A percentile compares a stretch with the other conserved stretches of the same genome.
phyloP scores from a whole-genome alignment of 1,140 invertebrate species.

The Stegodyphus mimosarum region DNA sequence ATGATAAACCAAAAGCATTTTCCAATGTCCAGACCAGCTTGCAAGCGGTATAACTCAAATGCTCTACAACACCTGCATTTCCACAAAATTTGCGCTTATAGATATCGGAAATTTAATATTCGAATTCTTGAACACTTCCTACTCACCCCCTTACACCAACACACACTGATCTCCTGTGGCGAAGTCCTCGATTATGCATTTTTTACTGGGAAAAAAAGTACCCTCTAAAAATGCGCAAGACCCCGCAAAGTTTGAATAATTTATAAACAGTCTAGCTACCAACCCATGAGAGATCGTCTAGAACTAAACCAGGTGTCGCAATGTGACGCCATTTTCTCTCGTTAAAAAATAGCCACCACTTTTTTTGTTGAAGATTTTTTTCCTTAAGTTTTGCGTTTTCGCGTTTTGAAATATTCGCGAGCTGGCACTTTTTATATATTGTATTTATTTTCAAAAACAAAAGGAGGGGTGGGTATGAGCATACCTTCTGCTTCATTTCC shows the following conservation, averaged over 20 bases:
- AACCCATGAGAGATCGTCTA: conserved; percentile 14
- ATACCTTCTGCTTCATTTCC: conserved; percentile 26
- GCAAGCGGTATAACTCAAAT: too few species aligned
- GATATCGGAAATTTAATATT: conserved; percentile 49
- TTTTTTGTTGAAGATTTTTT: not conserved
- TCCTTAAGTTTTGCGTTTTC: not conserved
- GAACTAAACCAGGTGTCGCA: conserved; percentile 18
- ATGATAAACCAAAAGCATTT: too few species aligned
- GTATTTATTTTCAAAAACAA: not conserved
- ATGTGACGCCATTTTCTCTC: conserved; percentile 38
- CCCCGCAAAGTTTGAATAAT: conserved; percentile 47
- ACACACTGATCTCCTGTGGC: not conserved
- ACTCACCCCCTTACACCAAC: not conserved
- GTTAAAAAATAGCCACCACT: conserved; percentile 33
- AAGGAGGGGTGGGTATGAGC: not conserved
- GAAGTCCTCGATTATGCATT: conserved; percentile 22
- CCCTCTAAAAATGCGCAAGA: not conserved
- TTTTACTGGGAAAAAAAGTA: conserved; percentile 1
- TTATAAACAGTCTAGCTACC: conserved; percentile 25
- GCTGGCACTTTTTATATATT: not conserved
- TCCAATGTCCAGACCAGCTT: too few species aligned
- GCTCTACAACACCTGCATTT: conserved; percentile 20
- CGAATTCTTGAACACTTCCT: conserved; percentile 16
- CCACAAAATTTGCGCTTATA: conserved; percentile 8
- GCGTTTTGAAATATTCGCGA: too few species aligned